Percentiles rank a stretch among this genome's conserved stretches.
Conservation (phyloP, 2,888 invertebrate species). For the Eilema griseolum region DNA sequence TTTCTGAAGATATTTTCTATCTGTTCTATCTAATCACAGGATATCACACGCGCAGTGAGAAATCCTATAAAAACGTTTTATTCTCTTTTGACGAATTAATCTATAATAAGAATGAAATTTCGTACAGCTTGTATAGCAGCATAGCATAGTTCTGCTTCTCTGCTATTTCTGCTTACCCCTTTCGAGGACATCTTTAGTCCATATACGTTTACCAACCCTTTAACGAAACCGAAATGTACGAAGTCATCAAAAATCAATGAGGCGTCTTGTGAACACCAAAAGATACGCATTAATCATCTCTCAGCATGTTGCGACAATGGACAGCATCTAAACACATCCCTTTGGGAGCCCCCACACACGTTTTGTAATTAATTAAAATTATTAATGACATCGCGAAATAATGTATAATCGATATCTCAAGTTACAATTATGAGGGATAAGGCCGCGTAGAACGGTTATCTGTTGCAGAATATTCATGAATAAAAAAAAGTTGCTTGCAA, state of each 20-base stretch:
- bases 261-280: conserved; percentile 62
- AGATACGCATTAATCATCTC: conserved; percentile 80
- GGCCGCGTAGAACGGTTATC: conserved; percentile 34
- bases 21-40: not conserved
- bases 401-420: conserved; percentile 79
- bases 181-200: not conserved
- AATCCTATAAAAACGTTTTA: not conserved
- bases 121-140: not conserved
- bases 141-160: not conserved
- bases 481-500: conserved; percentile 17
- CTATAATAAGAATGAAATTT: too few species aligned
- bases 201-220: conserved; percentile 39
- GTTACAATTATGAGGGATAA: conserved; percentile 54
- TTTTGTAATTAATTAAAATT: conserved; percentile 83
- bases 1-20: not conserved
- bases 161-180: conserved; percentile 2
- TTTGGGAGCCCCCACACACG: conserved; percentile 42
- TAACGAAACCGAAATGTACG: conserved; percentile 44
- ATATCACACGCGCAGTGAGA: not conserved
- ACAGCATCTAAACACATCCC: conserved; percentile 56
- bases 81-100: not conserved
- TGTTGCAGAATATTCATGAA: conserved; percentile 22
- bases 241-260: conserved; percentile 76
- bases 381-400: conserved; percentile 80
- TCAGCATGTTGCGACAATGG: conserved; percentile 67